A percentile compares a stretch with the other conserved stretches of the same genome.
These are phyloP conservation scores for Megamerina dolium DNA, from an alignment of 2,888 invertebrate species.

Conservation along the genomic window DNA sequence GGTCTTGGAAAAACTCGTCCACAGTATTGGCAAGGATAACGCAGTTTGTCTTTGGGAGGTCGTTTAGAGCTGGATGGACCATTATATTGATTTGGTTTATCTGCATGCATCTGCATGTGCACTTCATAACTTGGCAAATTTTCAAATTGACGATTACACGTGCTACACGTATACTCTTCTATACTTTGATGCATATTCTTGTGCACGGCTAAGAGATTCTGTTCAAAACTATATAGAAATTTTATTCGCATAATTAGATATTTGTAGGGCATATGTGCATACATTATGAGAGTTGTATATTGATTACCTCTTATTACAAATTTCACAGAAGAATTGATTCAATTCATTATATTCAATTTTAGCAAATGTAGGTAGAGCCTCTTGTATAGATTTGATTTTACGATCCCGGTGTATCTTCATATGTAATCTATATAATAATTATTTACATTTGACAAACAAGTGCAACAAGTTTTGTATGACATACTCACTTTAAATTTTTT, in stretches of 20 bases:
- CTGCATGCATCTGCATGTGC: constrained; percentile 65
- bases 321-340: constrained; percentile 50
- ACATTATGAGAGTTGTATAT: neutral
- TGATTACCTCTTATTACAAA: constrained; percentile 52
- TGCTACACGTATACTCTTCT: constrained; percentile 57
- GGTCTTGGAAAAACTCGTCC: constrained; percentile 65
- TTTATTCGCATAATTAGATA: neutral
- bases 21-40: constrained; percentile 68
- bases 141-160: constrained; percentile 68
- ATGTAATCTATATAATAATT: constrained; percentile 53
- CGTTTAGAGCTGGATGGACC: neutral
- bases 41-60: constrained; percentile 32
- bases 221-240: constrained; percentile 33
- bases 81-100: constrained; percentile 18
- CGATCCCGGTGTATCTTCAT: constrained; percentile 69
- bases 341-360: constrained; percentile 39
- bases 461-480: too few relatives aligned
- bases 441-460: neutral
- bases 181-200: constrained; percentile 60
- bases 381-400: constrained; percentile 49
- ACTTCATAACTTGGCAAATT: constrained; percentile 61
- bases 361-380: constrained; percentile 39
- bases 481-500: constrained; percentile 51
- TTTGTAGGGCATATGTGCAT: neutral
- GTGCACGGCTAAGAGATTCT: constrained; percentile 52